These are phyloP conservation scores for Noctuana brunneofusca DNA, from an alignment of 2,888 invertebrate genomes.

Conservation along the genomic window DNA sequence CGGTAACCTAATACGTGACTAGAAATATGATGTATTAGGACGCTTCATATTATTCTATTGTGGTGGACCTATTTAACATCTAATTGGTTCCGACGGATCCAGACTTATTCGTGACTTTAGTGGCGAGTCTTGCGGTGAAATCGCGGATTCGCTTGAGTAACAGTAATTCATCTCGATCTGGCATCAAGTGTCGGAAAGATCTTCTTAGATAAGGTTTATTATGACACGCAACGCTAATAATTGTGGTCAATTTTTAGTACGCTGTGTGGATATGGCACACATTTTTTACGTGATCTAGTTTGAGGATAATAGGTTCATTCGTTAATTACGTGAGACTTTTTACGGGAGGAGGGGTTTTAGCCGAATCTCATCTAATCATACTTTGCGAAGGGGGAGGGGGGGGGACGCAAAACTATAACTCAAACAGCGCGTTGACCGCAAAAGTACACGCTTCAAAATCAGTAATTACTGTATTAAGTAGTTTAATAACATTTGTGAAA, in stretches of 20 bases:
- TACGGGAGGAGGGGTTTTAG: no score
- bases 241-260: slow-evolving; percentile 10
- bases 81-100: slow-evolving; percentile 69
- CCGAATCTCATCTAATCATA: no score
- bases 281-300: slow-evolving; percentile 11
- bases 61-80: slow-evolving; percentile 65
- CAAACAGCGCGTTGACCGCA: background rate
- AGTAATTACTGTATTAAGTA: slow-evolving; percentile 4
- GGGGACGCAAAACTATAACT: no score
- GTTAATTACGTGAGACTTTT: no score
- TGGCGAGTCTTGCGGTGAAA: slow-evolving; percentile 58
- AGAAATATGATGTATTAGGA: slow-evolving; percentile 74
- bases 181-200: slow-evolving; percentile 21
- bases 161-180: slow-evolving; percentile 39
- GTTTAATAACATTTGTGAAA: slow-evolving; percentile 17
- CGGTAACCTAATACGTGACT: slow-evolving; percentile 79
- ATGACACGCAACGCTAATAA: slow-evolving; percentile 20
- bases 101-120: slow-evolving; percentile 56
- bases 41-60: slow-evolving; percentile 67
- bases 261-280: slow-evolving; percentile 2
- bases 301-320: background rate
- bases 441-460: background rate
- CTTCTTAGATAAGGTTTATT: slow-evolving; percentile 22
- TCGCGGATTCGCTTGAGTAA: slow-evolving; percentile 48
- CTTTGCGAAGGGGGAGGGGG: no score